Conservation (phyloP, 2,797 vertebrate species). For the Smutsia temminckii region DNA sequence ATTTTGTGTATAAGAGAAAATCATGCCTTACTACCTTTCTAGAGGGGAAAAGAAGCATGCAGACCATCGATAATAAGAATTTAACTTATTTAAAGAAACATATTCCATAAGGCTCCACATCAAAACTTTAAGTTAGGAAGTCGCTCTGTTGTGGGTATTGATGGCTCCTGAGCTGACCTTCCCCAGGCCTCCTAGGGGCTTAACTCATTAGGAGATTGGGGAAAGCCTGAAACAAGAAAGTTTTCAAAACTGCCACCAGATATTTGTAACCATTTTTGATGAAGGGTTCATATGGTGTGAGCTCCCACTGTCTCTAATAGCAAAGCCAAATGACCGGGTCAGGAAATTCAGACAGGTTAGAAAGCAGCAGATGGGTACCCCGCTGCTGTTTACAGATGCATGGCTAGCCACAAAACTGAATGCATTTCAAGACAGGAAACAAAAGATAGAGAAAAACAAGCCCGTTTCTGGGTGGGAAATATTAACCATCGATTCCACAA, state of each 20-base stretch:
- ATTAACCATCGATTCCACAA: neutral
- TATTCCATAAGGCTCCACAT: neutral
- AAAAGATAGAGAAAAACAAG: neutral
- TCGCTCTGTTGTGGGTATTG: neutral
- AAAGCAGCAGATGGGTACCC: neutral
- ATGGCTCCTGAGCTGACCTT: neutral
- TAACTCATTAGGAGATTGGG: neutral
- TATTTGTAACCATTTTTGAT: neutral
- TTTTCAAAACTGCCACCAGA: constrained; percentile 20
- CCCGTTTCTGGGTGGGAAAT: neutral
- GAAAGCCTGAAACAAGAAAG: neutral
- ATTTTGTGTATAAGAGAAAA: neutral
- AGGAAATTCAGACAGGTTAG: neutral
- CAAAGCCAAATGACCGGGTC: neutral
- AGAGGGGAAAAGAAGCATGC: neutral
- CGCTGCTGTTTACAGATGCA: neutral
- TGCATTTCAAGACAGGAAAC: neutral
- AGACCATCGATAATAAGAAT: neutral
- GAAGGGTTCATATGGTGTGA: neutral
- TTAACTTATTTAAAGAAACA: neutral
- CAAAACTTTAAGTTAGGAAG: neutral
- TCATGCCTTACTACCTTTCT: neutral
- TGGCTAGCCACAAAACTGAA: neutral
- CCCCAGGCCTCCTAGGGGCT: neutral
- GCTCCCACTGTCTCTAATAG: neutral